Evolutionary conservation across 1,140 invertebrate genomes (phyloP).

Genomic region (Apis mellifera): DNA sequence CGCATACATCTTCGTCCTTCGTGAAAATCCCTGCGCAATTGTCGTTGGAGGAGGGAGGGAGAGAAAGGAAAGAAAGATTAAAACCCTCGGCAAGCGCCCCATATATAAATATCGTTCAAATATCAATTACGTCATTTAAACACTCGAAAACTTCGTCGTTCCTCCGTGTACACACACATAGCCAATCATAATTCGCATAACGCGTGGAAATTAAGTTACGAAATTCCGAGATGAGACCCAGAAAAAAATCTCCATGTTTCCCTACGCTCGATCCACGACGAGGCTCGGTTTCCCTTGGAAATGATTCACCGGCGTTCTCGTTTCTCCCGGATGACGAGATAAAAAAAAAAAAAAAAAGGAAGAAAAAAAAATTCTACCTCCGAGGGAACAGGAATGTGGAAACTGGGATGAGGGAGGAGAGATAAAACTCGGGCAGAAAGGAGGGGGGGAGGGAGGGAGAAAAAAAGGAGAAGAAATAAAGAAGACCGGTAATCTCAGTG

Average conservation of each 20-base stretch:
- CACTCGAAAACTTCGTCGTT: neutral
- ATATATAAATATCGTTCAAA: neutral
- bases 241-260: conserved; percentile 7
- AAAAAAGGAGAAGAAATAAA: conserved; percentile 17
- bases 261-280: neutral
- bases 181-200: neutral
- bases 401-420: neutral
- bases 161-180: neutral
- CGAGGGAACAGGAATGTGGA: neutral
- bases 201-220: conserved; percentile 8
- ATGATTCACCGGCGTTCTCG: conserved; percentile 10
- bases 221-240: neutral
- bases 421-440: neutral
- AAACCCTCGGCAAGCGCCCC: neutral
- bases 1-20: neutral
- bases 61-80: neutral
- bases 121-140: conserved; percentile 16
- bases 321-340: neutral
- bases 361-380: too few species aligned
- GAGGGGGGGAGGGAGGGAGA: too few species aligned
- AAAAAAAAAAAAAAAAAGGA: neutral
- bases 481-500: conserved; percentile 52
- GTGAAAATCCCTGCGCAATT: neutral
- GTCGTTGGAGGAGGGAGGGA: neutral
- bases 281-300: neutral